Evolutionary conservation across 2,113 vertebrate species (phyloP).

Genomic region (Lycaon pictus): DNA sequence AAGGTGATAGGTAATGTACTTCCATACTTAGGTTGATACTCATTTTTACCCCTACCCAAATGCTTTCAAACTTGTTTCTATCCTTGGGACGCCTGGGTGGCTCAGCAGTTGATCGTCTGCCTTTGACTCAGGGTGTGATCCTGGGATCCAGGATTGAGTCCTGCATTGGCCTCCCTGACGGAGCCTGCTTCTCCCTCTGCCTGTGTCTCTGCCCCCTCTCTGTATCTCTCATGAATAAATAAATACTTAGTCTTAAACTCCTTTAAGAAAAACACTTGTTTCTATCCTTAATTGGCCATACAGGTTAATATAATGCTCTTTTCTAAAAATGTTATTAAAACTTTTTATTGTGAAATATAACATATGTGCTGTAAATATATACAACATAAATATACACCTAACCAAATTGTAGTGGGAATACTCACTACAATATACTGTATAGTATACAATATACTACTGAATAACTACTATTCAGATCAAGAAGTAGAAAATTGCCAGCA

Average conservation of each 20-base stretch:
- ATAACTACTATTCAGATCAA: background rate
- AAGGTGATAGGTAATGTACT: background rate
- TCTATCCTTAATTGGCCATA: background rate
- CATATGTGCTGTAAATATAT: background rate
- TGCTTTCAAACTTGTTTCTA: background rate
- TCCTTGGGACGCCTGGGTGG: background rate
- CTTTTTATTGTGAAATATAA: background rate
- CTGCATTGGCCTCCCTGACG: no score
- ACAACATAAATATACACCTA: background rate
- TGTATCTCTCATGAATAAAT: no score
- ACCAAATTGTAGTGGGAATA: background rate
- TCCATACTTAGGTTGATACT: background rate
- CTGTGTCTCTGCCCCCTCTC: no score
- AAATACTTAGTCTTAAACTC: no score
- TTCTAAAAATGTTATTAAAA: slow-evolving; percentile 9
- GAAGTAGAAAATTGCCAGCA: background rate
- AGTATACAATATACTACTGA: no score
- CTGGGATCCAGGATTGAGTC: no score
- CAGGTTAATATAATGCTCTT: background rate
- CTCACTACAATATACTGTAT: no score
- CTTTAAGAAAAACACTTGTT: background rate
- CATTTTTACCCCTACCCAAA: background rate
- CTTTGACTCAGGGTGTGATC: no score
- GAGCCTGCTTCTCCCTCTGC: no score
- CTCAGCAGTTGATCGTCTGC: no score